A percentile compares a stretch with the other conserved stretches of the same genome.
phyloP scores from a whole-genome alignment of 2,888 invertebrate genomes.

The Lasioglossum lativentre region DNA sequence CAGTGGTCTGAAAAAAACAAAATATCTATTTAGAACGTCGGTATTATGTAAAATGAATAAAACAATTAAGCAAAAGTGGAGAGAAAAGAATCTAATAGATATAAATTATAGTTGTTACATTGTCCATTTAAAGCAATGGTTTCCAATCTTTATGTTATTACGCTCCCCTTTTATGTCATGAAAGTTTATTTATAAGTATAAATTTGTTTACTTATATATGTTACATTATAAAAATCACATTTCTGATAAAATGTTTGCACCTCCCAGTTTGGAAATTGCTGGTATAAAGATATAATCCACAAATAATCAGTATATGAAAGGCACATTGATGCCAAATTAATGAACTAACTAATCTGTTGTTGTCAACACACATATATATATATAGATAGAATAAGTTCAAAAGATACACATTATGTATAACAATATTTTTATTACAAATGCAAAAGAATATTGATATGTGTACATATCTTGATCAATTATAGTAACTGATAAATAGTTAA shows the following conservation, averaged over 20 bases:
- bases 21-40: background rate
- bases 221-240: no score
- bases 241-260: no score
- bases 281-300: background rate
- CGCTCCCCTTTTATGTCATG: no score
- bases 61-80: background rate
- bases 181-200: no score
- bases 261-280: no score
- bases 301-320: background rate
- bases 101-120: background rate
- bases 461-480: background rate
- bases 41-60: background rate
- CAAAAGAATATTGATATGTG: background rate
- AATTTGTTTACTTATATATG: no score
- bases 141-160: no score
- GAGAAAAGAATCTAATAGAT: background rate
- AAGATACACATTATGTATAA: background rate
- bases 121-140: background rate
- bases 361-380: background rate
- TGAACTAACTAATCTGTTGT: background rate
- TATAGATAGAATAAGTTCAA: background rate
- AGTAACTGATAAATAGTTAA: background rate
- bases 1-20: constrained; percentile 53
- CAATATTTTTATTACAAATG: background rate
- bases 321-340: background rate